A percentile compares a stretch with the other conserved stretches of the same genome.
Conservation (phyloP, 2,797 vertebrate species). For the Liasis olivaceus region DNA sequence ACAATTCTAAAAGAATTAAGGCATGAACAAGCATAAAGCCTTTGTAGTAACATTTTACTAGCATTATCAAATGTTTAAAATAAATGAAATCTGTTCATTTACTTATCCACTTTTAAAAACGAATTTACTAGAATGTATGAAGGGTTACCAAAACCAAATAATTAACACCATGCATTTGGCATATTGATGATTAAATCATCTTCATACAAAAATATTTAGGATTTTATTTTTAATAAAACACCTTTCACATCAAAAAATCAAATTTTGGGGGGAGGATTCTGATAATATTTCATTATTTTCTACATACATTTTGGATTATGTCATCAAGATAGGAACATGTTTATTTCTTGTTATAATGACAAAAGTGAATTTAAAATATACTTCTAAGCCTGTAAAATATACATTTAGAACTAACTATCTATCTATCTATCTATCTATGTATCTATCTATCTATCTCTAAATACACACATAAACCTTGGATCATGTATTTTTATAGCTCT, state of each 20-base stretch:
- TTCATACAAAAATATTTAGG: not conserved
- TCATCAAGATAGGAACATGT: not conserved
- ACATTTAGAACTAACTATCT: not conserved
- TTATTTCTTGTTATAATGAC: not conserved
- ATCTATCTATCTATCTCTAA: not conserved
- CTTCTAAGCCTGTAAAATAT: not conserved
- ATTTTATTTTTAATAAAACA: conserved; percentile 17
- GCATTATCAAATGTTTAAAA: conserved; percentile 36
- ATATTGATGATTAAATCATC: not conserved
- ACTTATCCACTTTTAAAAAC: conserved; percentile 36
- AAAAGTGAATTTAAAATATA: not conserved
- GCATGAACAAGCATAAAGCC: conserved; percentile 43
- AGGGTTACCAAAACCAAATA: not conserved
- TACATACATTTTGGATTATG: not conserved
- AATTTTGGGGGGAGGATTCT: not conserved
- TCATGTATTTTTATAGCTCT: not conserved
- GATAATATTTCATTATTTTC: not conserved
- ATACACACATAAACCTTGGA: not conserved
- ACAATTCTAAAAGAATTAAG: conserved; percentile 32
- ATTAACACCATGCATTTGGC: not conserved
- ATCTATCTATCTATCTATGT: not conserved
- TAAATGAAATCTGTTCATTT: not conserved
- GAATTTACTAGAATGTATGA: conserved; percentile 18
- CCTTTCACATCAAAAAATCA: conserved; percentile 26
- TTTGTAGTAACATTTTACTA: conserved; percentile 56